A percentile compares a stretch with the other conserved stretches of the same genome.
These are phyloP conservation scores for Calliopum simillimum DNA, from an alignment of 2,888 invertebrate species.

Conservation along the genomic window DNA sequence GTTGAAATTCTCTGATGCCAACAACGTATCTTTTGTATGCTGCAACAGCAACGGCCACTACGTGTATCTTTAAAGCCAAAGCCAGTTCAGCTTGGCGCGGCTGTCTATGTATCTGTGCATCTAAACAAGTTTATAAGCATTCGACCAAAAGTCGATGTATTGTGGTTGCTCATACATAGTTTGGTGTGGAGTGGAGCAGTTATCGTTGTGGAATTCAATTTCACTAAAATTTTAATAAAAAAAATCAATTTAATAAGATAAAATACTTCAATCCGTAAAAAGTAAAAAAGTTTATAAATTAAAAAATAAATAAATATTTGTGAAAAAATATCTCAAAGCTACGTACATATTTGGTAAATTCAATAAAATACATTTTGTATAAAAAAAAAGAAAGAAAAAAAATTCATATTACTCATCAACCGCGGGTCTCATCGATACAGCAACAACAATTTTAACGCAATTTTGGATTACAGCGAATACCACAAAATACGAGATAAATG, in stretches of 20 bases:
- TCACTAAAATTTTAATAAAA: slow-evolving; percentile 21
- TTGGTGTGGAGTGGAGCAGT: background rate
- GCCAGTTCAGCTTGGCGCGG: background rate
- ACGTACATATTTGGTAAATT: background rate
- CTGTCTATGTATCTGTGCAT: slow-evolving; percentile 39
- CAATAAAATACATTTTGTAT: background rate
- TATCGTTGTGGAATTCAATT: slow-evolving; percentile 32
- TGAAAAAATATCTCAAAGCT: background rate
- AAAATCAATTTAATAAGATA: slow-evolving; percentile 14
- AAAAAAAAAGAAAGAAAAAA: background rate
- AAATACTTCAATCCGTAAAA: slow-evolving; percentile 6
- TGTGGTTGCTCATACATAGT: slow-evolving; percentile 10
- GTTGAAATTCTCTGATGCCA: background rate
- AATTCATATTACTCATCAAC: slow-evolving; percentile 39
- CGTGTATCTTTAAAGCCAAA: no score
- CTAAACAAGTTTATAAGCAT: slow-evolving; percentile 55
- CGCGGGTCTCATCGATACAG: background rate
- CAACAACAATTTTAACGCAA: no score
- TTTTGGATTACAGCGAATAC: no score
- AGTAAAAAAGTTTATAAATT: background rate
- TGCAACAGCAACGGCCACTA: background rate
- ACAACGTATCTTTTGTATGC: no score
- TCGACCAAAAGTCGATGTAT: slow-evolving; percentile 33
- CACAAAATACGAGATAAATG: no score
- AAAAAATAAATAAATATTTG: no score